phyloP scores from a whole-genome alignment of 1,140 invertebrate genomes.

The Leptinotarsa defecta region DNA sequence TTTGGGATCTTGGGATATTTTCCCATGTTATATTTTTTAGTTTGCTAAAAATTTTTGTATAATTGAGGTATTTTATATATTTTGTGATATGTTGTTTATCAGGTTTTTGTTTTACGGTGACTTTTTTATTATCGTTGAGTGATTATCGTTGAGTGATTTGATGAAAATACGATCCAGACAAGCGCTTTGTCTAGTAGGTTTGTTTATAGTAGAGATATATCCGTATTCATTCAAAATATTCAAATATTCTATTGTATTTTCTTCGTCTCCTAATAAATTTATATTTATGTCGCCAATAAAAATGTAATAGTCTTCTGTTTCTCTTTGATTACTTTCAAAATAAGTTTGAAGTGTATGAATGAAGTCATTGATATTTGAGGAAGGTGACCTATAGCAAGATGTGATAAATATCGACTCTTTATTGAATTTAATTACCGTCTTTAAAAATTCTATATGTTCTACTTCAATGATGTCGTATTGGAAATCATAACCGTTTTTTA shows the following conservation, averaged over 20 bases:
- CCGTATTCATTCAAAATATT: too few relatives aligned
- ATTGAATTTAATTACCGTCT: background rate
- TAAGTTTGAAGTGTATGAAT: too few relatives aligned
- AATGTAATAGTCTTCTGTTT: too few relatives aligned
- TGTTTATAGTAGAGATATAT: too few relatives aligned
- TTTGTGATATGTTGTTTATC: background rate
- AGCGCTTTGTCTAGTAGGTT: too few relatives aligned
- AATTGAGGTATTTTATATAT: constrained; percentile 8
- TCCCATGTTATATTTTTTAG: background rate
- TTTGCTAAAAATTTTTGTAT: background rate
- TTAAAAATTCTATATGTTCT: constrained; percentile 12
- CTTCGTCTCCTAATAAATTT: too few relatives aligned
- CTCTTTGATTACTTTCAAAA: too few relatives aligned
- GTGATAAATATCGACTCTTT: background rate
- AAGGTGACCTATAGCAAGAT: background rate
- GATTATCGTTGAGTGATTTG: background rate
- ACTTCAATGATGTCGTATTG: constrained; percentile 11
- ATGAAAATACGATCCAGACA: too few relatives aligned
- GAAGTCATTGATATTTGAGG: too few relatives aligned
- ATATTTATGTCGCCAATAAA: too few relatives aligned
- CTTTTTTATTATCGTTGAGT: constrained; percentile 4
- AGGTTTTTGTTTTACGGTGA: background rate
- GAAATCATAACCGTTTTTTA: constrained; percentile 11
- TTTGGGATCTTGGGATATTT: too few relatives aligned
- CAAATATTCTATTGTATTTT: too few relatives aligned